Evolutionary conservation across 1,140 invertebrate species (phyloP), one percentile per base, ranked within the genome.

Genomic region (Psilanteris sp.): DNA sequence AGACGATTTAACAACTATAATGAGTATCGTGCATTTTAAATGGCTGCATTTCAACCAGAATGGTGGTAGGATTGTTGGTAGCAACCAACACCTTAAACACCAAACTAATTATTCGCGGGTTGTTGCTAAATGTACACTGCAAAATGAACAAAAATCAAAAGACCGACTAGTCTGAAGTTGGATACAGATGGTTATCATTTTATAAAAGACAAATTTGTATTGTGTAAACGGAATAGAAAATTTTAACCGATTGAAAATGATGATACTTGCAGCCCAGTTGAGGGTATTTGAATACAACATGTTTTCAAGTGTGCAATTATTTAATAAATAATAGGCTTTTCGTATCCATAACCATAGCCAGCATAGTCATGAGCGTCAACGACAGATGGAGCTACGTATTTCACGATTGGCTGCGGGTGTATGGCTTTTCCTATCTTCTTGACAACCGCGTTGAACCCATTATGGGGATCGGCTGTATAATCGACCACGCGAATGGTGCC

Each of bases 381-480:
- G 4, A 77, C 31, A 9, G 70, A 37, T 0, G 79, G 76, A 4
- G 73, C 70, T 2, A 77, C 57, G 29, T 83, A 80, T 76, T 82
- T 82, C 8, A 73, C 70, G 8, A 82, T 46, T 0, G 81, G 81
- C 4, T 67, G 31, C 6, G 85, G 87, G 59, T 88, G 86, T 6
- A 83, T 64, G 1, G 85, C 83, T 43, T 86, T 84, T 15, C 86
- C 85, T 34, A 83, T 84, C 59, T 85, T 86, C 66, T 87, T 85
- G 5, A 88, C 86, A 11, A 88, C 86, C 0, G 86, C 87, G 48
- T 89, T 85, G 68, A 89, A 89, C 20, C 87, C 87, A 44, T 87
- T 88, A 64, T 87, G 85, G 6, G 82, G 77, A 57, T 89, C 89
- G 3, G 88, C 87, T 3, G 86, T 88, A 70, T 89, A 89, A 8